phyloP scores from a whole-genome alignment of 2,113 vertebrate species.

The Edolisoma coerulescens region DNA sequence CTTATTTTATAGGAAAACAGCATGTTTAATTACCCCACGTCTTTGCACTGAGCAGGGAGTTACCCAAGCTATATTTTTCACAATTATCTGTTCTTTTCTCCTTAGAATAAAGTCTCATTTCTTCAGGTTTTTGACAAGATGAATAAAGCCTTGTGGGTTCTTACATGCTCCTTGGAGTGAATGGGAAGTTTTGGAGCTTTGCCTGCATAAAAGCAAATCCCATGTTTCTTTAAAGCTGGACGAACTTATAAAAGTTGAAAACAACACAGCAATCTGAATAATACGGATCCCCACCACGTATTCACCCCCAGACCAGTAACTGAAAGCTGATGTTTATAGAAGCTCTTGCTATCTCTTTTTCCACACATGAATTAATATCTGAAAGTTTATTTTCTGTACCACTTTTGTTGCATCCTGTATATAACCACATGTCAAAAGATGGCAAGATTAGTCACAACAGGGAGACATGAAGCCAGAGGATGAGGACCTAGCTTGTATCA shows the following conservation, averaged over 20 bases:
- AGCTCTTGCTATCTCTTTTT: not conserved
- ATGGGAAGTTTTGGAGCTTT: not conserved
- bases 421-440: not conserved
- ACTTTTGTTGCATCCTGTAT: not conserved
- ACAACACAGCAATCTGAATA: not conserved
- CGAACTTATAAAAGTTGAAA: not conserved
- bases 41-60: not conserved
- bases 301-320: not conserved
- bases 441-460: not conserved
- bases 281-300: not conserved
- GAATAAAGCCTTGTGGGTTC: not conserved
- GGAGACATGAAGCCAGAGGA: not conserved
- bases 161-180: not conserved
- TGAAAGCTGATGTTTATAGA: not conserved
- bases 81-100: not conserved
- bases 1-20: constrained; percentile 27
- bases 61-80: constrained; percentile 3
- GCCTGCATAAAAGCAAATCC: not conserved
- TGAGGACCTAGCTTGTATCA: not conserved
- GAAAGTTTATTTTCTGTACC: not conserved
- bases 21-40: not conserved
- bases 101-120: not conserved
- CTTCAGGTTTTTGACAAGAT: not conserved
- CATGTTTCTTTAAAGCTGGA: not conserved
- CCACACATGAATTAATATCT: not conserved